phyloP scores from a whole-genome alignment of 1,140 invertebrate genomes.

The Drusus annulatus region DNA sequence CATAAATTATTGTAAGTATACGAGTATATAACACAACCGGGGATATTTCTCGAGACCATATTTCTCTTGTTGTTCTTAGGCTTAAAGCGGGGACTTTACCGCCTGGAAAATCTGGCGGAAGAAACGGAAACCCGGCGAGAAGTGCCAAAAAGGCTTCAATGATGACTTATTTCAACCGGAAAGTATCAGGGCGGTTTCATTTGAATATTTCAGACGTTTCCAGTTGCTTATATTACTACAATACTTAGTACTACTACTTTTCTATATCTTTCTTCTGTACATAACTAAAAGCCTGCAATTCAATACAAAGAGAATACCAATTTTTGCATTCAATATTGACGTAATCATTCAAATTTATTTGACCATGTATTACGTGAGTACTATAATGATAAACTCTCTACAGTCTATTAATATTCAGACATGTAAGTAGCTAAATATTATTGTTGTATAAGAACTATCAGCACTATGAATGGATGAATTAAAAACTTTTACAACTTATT shows the following conservation, averaged over 20 bases:
- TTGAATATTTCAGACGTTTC: constrained; percentile 24
- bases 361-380: too few relatives aligned
- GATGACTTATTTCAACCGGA: constrained; percentile 53
- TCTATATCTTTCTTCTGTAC: too few relatives aligned
- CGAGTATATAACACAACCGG: constrained; percentile 29
- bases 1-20: constrained; percentile 55
- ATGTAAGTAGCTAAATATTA: too few relatives aligned
- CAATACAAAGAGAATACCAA: too few relatives aligned
- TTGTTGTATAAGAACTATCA: too few relatives aligned
- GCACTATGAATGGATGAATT: too few relatives aligned
- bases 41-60: constrained; percentile 40
- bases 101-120: constrained; percentile 19
- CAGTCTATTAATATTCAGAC: too few relatives aligned
- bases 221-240: not conserved
- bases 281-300: too few relatives aligned
- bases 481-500: too few relatives aligned
- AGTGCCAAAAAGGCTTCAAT: constrained; percentile 46
- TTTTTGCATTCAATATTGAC: too few relatives aligned
- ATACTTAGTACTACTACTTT: not conserved
- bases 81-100: constrained; percentile 21
- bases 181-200: constrained; percentile 37
- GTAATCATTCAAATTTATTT: too few relatives aligned
- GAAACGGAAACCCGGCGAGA: constrained; percentile 43
- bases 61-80: constrained; percentile 51
- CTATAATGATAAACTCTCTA: too few relatives aligned